Base-by-base conservation (phyloP, 2,113 vertebrate species). In the Eonycteris spelaea region DNA sequence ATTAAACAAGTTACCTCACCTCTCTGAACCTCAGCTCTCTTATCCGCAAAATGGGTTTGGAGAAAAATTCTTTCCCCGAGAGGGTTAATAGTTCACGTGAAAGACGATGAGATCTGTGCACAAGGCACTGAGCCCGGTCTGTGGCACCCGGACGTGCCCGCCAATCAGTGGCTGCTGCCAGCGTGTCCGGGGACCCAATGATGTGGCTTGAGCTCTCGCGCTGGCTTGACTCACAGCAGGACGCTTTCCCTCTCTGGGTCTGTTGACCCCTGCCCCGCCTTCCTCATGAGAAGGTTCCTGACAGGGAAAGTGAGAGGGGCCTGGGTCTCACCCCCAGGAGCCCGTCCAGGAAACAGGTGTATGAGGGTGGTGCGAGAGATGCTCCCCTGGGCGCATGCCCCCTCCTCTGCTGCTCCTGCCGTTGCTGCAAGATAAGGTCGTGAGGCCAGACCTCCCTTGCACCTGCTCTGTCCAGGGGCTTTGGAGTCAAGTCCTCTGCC, bases 161-260 rank as follows among this genome's bases (percentile, higher is more conserved):
- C 30, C 55, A 6, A 0, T 43, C 45, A 28, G 12, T 6, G 24
- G 91, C 11, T 33, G 45, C 43, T 18, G 38, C 33, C 28, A 0
- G 4, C 7, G 11, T 35, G 33, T 83, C 68, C 79, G 18, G 86
- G 61, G 53, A 65, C 9, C 38, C 40, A 35, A 24, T 86, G 55
- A 12, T 16, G 0, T 0, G 63, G 11, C 48, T 68, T 2, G 1
- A 1, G 16, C 40, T 71, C 35, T 43, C 0, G 0, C 48, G n/a
- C 51, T 51, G 77, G 33, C 35, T n/a, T 18, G 77, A 51, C 61
- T 40, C 6, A 4, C 55, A 24, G n/a, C 55, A 26, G 28, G n/a
- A 45, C 2, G 0, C 63, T 83, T 67, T 77, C n/a, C 53, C 38
- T 75, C 61, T 79, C 75, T 57, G 86, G 85, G 61, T 73, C 53